phyloP scores from a whole-genome alignment of 2,113 vertebrate genomes.

The crab-eating macaque (Macaca fascicularis) region DNA sequence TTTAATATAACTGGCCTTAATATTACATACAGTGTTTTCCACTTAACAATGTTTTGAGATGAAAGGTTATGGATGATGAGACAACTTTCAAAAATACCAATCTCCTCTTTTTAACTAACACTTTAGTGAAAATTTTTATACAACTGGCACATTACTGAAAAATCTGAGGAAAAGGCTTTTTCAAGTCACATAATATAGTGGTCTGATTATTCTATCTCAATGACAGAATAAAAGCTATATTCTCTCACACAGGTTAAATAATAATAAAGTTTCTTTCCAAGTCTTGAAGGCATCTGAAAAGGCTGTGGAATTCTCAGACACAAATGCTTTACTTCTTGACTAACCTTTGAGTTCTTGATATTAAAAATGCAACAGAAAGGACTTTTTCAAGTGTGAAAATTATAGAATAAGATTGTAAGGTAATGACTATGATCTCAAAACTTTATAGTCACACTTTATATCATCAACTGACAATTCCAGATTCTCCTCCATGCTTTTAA shows the following conservation, averaged over 20 bases:
- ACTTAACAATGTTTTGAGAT: conserved; percentile 1
- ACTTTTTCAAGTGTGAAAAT: not conserved
- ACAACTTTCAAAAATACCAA: not conserved
- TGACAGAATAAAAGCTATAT: not conserved
- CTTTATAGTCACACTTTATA: not conserved
- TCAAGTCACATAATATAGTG: not conserved
- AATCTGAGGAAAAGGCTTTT: not conserved
- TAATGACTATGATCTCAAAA: not conserved
- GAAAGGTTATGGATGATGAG: not conserved
- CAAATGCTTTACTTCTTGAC: not conserved
- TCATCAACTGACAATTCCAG: not conserved
- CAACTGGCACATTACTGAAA: not conserved
- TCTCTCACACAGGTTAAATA: not conserved
- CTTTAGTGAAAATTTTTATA: not conserved
- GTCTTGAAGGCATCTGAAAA: not conserved
- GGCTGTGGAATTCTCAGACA: conserved; percentile 1
- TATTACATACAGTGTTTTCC: not conserved
- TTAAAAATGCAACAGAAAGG: not conserved
- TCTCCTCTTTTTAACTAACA: conserved; percentile 22
- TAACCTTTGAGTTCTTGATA: not conserved
- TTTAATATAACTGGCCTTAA: not conserved
- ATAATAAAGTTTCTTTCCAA: conserved; percentile 33
- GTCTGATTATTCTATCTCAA: conserved; percentile 1
- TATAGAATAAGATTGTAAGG: not conserved
- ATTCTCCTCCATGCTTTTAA: not conserved